Conservation (phyloP, 1,140 invertebrate genomes). For the Thaumetopoea pityocampa region DNA sequence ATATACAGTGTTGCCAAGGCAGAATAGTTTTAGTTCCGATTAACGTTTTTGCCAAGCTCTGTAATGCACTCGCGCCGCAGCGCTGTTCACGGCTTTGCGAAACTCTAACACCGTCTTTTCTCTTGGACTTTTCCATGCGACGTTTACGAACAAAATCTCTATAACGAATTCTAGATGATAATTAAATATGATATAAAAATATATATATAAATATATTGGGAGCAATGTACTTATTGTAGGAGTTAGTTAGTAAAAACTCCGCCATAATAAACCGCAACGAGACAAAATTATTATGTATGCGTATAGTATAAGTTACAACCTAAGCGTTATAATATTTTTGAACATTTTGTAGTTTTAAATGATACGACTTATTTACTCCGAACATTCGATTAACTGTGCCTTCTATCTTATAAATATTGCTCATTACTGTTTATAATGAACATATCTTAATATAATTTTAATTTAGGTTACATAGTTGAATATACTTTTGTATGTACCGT, state of each 20-base stretch:
- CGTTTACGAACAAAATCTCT: slow-evolving; percentile 50
- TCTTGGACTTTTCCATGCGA: slow-evolving; percentile 34
- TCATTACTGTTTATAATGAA: slow-evolving; percentile 23
- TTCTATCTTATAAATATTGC: slow-evolving; percentile 24
- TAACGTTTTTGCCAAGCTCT: too few relatives aligned
- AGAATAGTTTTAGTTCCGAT: too few relatives aligned
- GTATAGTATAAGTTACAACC: slow-evolving; percentile 15
- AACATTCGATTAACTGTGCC: slow-evolving; percentile 22
- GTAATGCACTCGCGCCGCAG: slow-evolving; percentile 19
- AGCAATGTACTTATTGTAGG: slow-evolving; percentile 34
- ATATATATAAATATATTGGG: slow-evolving; percentile 39
- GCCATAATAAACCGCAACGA: slow-evolving; percentile 60
- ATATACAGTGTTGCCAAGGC: too few relatives aligned
- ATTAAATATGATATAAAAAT: slow-evolving; percentile 30
- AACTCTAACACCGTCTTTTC: slow-evolving; percentile 60
- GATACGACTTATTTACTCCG: slow-evolving; percentile 17
- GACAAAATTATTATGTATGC: too few relatives aligned
- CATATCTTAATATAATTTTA: slow-evolving; percentile 18
- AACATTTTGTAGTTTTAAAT: slow-evolving; percentile 13
- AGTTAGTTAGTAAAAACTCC: slow-evolving; percentile 54
- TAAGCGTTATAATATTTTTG: slow-evolving; percentile 13
- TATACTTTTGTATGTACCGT: slow-evolving; percentile 18
- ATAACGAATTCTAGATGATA: slow-evolving; percentile 53
- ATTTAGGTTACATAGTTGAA: slow-evolving; percentile 6
- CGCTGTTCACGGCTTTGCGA: slow-evolving; percentile 65